A percentile compares a stretch with the other conserved stretches of the same genome.
phyloP scores from a whole-genome alignment of 1,140 invertebrate species.

The Epicauta chinensis region DNA sequence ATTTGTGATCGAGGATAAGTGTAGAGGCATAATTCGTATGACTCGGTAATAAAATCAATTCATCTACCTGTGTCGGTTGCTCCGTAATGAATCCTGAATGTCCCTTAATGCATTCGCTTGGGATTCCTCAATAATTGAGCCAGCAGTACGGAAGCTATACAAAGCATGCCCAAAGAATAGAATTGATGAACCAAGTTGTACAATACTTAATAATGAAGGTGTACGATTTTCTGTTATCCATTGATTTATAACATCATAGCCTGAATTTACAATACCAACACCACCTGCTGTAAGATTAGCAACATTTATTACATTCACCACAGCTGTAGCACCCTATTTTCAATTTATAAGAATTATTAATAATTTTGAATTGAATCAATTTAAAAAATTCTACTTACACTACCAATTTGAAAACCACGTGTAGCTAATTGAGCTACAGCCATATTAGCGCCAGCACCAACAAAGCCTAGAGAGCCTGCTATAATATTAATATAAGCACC shows the following conservation, averaged over 20 bases:
- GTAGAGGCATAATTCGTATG: no score
- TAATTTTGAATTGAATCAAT: no score
- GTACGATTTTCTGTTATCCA: slow-evolving; percentile 26
- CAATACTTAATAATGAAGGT: slow-evolving; percentile 29
- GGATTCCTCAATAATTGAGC: slow-evolving; percentile 38
- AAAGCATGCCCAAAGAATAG: slow-evolving; percentile 42
- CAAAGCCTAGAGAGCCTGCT: slow-evolving; percentile 36
- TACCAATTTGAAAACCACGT: slow-evolving; percentile 26
- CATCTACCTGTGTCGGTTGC: slow-evolving; percentile 31
- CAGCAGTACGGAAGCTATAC: slow-evolving; percentile 36
- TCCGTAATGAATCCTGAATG: slow-evolving; percentile 31
- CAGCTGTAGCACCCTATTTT: slow-evolving; percentile 25
- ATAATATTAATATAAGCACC: slow-evolving; percentile 40
- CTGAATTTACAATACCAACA: slow-evolving; percentile 29
- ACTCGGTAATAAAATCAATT: no score
- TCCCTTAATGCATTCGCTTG: slow-evolving; percentile 31
- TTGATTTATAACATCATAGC: slow-evolving; percentile 29
- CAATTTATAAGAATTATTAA: not conserved
- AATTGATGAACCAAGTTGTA: slow-evolving; percentile 41
- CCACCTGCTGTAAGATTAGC: slow-evolving; percentile 30
- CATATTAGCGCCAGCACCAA: slow-evolving; percentile 35
- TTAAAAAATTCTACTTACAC: slow-evolving; percentile 14
- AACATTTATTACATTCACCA: slow-evolving; percentile 32
- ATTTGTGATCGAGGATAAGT: no score
- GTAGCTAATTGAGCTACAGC: slow-evolving; percentile 23